Evolutionary conservation across 2,888 invertebrate genomes (phyloP).

Genomic region (Orthonychiurus folsomi): DNA sequence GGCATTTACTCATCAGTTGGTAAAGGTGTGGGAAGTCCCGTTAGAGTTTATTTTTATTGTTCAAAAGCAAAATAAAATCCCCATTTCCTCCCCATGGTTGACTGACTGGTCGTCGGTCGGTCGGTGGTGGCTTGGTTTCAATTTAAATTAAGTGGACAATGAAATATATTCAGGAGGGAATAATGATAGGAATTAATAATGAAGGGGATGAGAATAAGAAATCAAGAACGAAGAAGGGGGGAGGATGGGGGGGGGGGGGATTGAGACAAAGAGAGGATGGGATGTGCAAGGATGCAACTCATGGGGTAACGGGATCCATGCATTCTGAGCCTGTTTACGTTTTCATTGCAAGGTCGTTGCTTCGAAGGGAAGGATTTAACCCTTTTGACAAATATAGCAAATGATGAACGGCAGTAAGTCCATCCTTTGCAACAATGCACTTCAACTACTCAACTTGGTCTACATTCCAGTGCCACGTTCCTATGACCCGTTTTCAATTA

Average conservation of each 20-base stretch:
- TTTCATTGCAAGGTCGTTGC: not conserved
- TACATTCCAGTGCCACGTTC: not conserved
- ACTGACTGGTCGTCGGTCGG: too few species aligned
- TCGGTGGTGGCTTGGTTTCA: too few species aligned
- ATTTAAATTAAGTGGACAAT: too few species aligned
- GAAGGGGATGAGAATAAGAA: not conserved
- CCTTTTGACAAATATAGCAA: not conserved
- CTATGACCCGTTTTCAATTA: not conserved
- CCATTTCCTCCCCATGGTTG: too few species aligned
- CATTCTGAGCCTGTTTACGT: not conserved
- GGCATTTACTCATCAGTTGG: too few species aligned
- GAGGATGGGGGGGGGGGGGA: not conserved
- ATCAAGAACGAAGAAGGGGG: not conserved
- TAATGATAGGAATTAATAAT: not conserved
- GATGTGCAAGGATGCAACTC: not conserved
- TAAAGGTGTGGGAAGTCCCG: too few species aligned
- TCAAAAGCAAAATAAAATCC: too few species aligned
- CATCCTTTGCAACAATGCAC: too few species aligned
- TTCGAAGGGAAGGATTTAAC: not conserved
- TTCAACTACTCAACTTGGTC: too few species aligned
- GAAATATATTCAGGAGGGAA: not conserved
- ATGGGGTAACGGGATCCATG: not conserved
- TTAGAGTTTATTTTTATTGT: too few species aligned
- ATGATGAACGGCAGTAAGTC: not conserved
- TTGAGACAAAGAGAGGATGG: not conserved